phyloP scores from a whole-genome alignment of 2,113 vertebrate genomes.

The Grammomys surdaster region DNA sequence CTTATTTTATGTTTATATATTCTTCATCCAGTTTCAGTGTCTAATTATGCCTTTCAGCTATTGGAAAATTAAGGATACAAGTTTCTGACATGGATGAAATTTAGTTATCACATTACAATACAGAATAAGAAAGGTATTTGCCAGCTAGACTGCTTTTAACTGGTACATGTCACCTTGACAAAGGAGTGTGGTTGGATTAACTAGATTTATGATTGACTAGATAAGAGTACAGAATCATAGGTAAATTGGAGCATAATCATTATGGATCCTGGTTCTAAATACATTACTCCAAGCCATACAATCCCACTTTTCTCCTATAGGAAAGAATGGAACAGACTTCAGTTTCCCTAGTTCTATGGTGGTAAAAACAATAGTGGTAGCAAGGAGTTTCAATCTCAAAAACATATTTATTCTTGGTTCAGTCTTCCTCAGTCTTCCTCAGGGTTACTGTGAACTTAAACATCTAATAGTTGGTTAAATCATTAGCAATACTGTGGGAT shows the following conservation, averaged over 20 bases:
- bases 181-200: not conserved
- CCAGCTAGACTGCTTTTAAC: not conserved
- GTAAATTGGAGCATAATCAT: not conserved
- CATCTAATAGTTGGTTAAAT: not conserved
- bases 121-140: not conserved
- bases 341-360: not conserved
- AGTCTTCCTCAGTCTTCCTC: not conserved
- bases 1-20: slow-evolving; percentile 8
- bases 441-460: not conserved
- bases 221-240: not conserved
- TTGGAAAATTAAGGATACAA: not conserved
- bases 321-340: not conserved
- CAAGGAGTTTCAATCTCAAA: slow-evolving; percentile 1
- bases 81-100: not conserved
- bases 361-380: not conserved
- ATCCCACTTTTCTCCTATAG: not conserved
- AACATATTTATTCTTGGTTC: not conserved
- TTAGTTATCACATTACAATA: slow-evolving; percentile 7
- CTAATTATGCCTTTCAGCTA: slow-evolving; percentile 1
- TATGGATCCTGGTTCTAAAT: not conserved
- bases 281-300: not conserved
- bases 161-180: not conserved
- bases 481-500: not conserved
- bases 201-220: not conserved
- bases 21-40: not conserved